A percentile compares a stretch with the other conserved stretches of the same genome.
These are phyloP conservation scores for Chloebia gouldiae DNA, from an alignment of 2,113 vertebrate genomes.

Conservation along the genomic window DNA sequence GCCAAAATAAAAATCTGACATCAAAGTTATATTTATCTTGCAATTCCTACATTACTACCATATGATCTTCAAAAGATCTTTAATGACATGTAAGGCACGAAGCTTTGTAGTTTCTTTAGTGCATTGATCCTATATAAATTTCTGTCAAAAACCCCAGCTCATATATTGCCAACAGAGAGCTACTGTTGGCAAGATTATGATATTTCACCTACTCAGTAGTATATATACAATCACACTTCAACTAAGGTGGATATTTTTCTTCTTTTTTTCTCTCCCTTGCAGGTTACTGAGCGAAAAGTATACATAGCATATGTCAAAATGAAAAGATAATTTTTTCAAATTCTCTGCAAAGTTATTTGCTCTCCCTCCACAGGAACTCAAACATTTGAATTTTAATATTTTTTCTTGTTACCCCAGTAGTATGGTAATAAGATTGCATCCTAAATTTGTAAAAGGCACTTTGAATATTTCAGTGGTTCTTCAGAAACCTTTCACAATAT, in stretches of 20 bases:
- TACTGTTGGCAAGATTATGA: not conserved
- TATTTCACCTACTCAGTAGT: not conserved
- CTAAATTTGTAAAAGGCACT: not conserved
- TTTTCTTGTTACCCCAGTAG: not conserved
- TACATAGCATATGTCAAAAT: not conserved
- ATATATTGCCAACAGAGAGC: not conserved
- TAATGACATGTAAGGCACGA: not conserved
- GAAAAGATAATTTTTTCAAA: not conserved
- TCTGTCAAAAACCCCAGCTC: fast-evolving
- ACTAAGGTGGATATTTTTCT: not conserved
- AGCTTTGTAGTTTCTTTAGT: not conserved
- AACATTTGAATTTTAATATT: not conserved
- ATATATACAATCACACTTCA: not conserved
- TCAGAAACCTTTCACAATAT: not conserved
- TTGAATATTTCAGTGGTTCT: not conserved
- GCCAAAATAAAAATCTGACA: not conserved
- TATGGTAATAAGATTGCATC: not conserved
- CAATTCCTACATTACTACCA: not conserved
- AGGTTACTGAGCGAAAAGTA: not conserved
- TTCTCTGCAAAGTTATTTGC: not conserved
- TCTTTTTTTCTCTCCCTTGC: not conserved
- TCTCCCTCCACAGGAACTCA: not conserved
- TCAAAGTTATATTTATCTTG: not conserved
- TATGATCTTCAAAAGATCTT: not conserved
- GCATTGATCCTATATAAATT: not conserved